These are phyloP conservation scores for Clunio marinus DNA, from an alignment of 2,888 invertebrate species.

Conservation along the genomic window DNA sequence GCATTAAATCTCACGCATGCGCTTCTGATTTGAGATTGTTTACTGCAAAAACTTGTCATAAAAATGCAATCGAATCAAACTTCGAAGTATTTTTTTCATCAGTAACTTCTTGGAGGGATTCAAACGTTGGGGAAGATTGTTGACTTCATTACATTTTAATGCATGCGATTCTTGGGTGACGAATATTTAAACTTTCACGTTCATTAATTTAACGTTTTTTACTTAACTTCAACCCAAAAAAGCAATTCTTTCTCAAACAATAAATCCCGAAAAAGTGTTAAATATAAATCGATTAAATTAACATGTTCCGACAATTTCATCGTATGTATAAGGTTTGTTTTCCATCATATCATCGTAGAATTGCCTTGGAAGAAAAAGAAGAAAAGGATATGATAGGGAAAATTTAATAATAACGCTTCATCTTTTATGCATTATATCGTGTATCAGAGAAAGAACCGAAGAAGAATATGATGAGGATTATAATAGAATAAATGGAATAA, in stretches of 20 bases:
- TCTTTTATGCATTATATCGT: slow-evolving; percentile 16
- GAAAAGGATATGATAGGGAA: slow-evolving; percentile 12
- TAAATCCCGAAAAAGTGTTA: slow-evolving; percentile 4
- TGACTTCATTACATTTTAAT: too few species aligned
- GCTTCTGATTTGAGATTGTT: background rate
- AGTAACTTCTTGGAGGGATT: too few species aligned
- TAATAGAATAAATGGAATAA: slow-evolving; percentile 20
- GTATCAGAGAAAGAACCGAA: background rate
- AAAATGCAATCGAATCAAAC: slow-evolving; percentile 7
- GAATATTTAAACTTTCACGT: too few species aligned
- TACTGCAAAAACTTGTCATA: background rate
- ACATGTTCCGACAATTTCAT: slow-evolving; percentile 15
- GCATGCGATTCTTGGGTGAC: too few species aligned
- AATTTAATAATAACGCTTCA: slow-evolving; percentile 21
- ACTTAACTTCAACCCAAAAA: too few species aligned
- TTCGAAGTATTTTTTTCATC: too few species aligned
- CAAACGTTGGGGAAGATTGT: too few species aligned
- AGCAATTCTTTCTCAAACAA: background rate
- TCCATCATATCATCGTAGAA: background rate
- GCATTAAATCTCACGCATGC: slow-evolving; percentile 17
- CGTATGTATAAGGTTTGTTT: background rate
- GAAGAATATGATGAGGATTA: slow-evolving; percentile 8
- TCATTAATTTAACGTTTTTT: too few species aligned
- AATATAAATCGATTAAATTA: slow-evolving; percentile 14
- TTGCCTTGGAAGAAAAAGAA: background rate